Evolutionary conservation across 2,888 invertebrate genomes (phyloP), one percentile per base, ranked within the genome.

Genomic region (Bruchidius siliquastri): DNA sequence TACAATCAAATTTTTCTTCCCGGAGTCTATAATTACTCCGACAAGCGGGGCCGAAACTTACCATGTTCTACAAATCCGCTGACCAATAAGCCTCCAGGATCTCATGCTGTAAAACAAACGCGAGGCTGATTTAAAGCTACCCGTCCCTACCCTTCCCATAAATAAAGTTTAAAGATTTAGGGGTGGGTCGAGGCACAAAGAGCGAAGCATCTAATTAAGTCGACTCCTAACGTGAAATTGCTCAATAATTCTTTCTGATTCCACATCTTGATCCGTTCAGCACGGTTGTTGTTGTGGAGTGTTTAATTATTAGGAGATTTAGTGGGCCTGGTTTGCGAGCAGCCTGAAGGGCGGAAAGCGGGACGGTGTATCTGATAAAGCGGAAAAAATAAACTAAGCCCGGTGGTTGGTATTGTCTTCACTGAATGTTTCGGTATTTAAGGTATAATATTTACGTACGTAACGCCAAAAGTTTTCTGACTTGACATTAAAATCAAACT

Each of bases 171-270:
- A 74, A 76, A 75, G 75, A 75, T 75, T 74, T 76, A 74, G 73
- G 68, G 73, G 70, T 72, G 71, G 70, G 67, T 49, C 49, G 70
- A 30, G 74, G 70, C 73, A 74, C 73, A 75, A 73, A 77, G 75
- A 76, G 77, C 77, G 75, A 77, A 77, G 77, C 77, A 79, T 76
- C 74, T 79, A 79, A 79, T 79, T 79, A 79, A 79, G 79, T 77
- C 77, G 69, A 74, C 76, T 73, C 49, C 77, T 79, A 75, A 77
- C 79, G 75, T 77, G 77, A 73, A 77, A 77, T 76, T 77, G 78
- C 75, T 74, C 77, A 77, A 78, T 78, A 78, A 75, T 78, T 78
- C 78, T 78, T 78, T 78, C 74, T 72, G 77, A 76, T 76, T 77
- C 74, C 74, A 75, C 74, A 75, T 76, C 77, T 76, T 77, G 77